Evolutionary conservation across 2,797 vertebrate genomes (phyloP).

Genomic region (Triplophysa yarkandensis): DNA sequence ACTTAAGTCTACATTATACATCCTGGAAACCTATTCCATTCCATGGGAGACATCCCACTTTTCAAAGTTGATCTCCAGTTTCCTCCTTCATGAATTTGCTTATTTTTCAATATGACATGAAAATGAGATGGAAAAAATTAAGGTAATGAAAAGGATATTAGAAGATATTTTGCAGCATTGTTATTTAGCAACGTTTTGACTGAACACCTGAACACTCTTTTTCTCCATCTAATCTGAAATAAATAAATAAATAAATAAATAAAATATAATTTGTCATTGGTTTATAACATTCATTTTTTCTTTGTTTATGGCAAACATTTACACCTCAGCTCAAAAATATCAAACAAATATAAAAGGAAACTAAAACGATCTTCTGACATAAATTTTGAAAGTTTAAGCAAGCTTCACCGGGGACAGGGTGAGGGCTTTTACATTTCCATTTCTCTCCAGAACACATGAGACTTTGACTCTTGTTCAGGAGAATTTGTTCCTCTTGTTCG

Average conservation of each 20-base stretch:
- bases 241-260: conserved; percentile 61
- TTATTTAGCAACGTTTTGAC: conserved; percentile 46
- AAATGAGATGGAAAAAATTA: conserved; percentile 44
- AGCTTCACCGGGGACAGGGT: background rate
- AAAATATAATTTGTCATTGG: conserved; percentile 20
- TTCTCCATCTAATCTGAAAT: background rate
- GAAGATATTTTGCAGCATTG: conserved; percentile 57
- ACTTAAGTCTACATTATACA: conserved; percentile 37
- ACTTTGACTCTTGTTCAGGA: background rate
- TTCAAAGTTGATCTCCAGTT: conserved; percentile 11
- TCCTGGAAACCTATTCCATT: conserved; percentile 29
- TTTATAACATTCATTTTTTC: conserved; percentile 70
- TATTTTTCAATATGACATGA: conserved; percentile 41
- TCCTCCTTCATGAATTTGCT: conserved; percentile 21
- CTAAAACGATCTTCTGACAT: background rate
- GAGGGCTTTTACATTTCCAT: background rate
- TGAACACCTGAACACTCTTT: conserved; percentile 7
- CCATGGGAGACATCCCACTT: conserved; percentile 21
- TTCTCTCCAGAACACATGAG: background rate
- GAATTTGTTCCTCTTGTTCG: conserved; percentile 29
- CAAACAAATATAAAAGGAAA: conserved; percentile 34
- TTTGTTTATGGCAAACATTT: conserved; percentile 54
- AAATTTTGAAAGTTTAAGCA: background rate
- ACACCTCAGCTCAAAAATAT: conserved; percentile 30
- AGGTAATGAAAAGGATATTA: conserved; percentile 40